These are phyloP conservation scores for Lycopodina hypogea DNA, from an alignment of 37 sponge, comb jelly and placozoan genomes.

Conservation along the genomic window DNA sequence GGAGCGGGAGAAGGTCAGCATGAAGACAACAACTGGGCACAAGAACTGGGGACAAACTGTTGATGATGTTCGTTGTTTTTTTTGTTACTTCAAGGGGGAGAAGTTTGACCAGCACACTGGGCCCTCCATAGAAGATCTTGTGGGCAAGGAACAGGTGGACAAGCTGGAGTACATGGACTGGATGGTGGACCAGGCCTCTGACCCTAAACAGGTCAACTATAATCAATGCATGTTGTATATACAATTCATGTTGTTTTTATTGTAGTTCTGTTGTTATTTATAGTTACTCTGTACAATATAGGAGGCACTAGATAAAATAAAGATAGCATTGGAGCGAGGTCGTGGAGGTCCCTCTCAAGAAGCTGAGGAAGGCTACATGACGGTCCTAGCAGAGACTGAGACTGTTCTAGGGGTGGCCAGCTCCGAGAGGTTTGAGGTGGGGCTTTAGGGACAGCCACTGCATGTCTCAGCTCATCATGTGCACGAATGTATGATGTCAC, in stretches of 20 bases:
- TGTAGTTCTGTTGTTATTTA: not conserved
- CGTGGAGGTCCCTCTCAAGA: not conserved
- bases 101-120: constrained; percentile 71
- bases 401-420: constrained; percentile 12
- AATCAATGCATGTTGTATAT: not conserved
- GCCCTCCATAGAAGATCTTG: constrained; percentile 80
- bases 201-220: constrained; percentile 54
- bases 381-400: constrained; percentile 17
- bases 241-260: not conserved
- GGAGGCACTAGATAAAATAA: constrained; percentile 11
- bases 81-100: constrained; percentile 51
- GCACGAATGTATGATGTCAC: not conserved
- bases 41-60: not conserved
- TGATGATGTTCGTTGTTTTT: not conserved
- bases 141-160: constrained; percentile 75
- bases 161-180: constrained; percentile 87
- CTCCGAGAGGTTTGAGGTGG: constrained; percentile 39
- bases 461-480: not conserved
- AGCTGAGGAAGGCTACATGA: not conserved
- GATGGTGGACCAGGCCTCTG: constrained; percentile 63
- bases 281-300: not conserved
- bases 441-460: not conserved
- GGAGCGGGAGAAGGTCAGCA: constrained; percentile 83
- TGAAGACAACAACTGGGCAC: not conserved
- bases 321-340: not conserved